Evolutionary conservation across 2,113 vertebrate species (phyloP).

Genomic region (Tragelaphus scriptus): DNA sequence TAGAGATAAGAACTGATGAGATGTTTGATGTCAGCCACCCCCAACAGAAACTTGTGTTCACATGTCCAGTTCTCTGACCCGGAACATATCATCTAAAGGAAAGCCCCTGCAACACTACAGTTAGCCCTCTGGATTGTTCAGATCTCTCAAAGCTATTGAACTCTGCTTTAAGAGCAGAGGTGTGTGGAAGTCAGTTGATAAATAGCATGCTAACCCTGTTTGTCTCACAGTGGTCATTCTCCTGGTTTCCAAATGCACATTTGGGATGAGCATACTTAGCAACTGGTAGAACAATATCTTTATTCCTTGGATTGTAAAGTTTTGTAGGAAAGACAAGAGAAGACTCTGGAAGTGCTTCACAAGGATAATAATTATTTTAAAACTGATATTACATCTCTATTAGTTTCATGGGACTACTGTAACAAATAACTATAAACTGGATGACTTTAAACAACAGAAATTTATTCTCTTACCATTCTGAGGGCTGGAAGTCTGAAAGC

Average conservation of each 20-base stretch:
- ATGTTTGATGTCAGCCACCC: background rate
- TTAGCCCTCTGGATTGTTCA: background rate
- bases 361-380: background rate
- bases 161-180: background rate
- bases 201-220: background rate
- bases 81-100: background rate
- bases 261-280: background rate
- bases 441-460: background rate
- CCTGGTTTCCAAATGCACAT: background rate
- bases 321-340: background rate
- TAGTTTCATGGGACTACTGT: background rate
- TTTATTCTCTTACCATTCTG: background rate
- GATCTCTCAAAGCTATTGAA: background rate
- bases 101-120: background rate
- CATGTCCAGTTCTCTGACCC: background rate
- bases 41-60: background rate
- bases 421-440: background rate
- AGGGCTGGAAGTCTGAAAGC: background rate
- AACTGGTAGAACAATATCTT: background rate
- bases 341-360: background rate
- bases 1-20: background rate
- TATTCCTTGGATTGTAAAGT: background rate
- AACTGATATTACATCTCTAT: background rate
- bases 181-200: background rate
- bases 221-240: background rate